A percentile compares a stretch with the other conserved stretches of the same genome.
phyloP scores from a whole-genome alignment of 1,140 invertebrate genomes.

The Drosophila nannoptera region DNA sequence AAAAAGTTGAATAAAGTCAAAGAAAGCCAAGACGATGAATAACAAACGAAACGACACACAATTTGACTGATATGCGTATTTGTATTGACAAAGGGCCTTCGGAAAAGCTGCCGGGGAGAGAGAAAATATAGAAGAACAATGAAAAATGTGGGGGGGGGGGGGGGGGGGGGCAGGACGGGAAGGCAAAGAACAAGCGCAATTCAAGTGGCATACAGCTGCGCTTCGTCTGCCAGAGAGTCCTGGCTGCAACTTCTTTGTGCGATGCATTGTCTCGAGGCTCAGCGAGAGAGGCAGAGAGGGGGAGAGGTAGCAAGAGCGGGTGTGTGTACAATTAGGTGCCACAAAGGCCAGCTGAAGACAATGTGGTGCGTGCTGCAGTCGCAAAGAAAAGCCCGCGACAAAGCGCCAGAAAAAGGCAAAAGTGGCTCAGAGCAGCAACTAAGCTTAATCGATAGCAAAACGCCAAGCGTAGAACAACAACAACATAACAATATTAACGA shows the following conservation, averaged over 20 bases:
- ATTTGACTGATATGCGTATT: constrained; percentile 24
- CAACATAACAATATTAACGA: constrained; percentile 24
- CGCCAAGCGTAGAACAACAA: constrained; percentile 15
- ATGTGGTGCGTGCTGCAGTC: constrained; percentile 15
- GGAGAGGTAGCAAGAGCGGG: neutral
- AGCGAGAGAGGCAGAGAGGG: no score
- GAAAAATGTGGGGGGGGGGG: no score
- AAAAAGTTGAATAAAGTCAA: neutral
- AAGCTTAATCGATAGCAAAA: constrained; percentile 67
- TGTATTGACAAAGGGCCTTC: constrained; percentile 21
- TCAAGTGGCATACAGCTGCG: constrained; percentile 13
- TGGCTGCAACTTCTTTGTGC: constrained; percentile 8
- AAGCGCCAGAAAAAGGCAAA: constrained; percentile 34
- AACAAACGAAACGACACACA: constrained; percentile 29
- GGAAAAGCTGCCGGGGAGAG: neutral
- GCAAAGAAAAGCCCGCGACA: neutral
- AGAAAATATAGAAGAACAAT: constrained; percentile 20
- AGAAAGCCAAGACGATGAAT: constrained; percentile 26
- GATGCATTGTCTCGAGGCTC: constrained; percentile 19
- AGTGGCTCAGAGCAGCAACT: constrained; percentile 46
- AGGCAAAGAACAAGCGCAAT: constrained; percentile 13
- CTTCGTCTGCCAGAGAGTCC: neutral
- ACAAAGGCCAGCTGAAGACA: constrained; percentile 14
- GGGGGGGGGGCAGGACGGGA: constrained; percentile 4
- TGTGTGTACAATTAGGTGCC: constrained; percentile 9